Base-by-base conservation (phyloP, 2,888 invertebrate genomes). In the Volucella inanis region DNA sequence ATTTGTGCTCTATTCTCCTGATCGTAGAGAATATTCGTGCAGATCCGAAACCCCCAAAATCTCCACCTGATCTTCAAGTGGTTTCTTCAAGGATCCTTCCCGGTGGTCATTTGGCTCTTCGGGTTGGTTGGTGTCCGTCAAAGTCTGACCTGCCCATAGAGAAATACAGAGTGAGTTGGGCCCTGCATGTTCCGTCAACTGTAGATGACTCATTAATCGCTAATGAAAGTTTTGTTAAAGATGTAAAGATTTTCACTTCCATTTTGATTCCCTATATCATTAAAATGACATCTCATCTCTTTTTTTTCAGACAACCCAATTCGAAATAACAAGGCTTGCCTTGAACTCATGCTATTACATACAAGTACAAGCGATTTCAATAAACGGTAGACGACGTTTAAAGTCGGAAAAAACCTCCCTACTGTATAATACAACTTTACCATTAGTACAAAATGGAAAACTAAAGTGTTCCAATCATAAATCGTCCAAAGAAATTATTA, bases 161-260 rank as follows among this genome's bases (percentile, higher is more conserved):
- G 79, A 93, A 93, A 88, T 96, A 96, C 90, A 95, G 95, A 89
- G 94, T 96, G 4, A 95, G 94, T 89, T 96, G 96, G 95, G 96
- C 96, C 84, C 92, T 94, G 62, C 93, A 95, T 39, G 93, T 96
- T 0, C 93, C 93, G 78, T 95, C 94, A 43, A 88, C 89, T 1
- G 31, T 31, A 45, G 90, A 90, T 75, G 90, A 90, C 55, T 92
- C 92, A 0, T 80, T 92, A n/a, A 89, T 90, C 62, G 88, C 89
- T 8, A 88, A 89, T 47, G 89, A 90, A 50, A 89, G 89, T 12
- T 91, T 89, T 72, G 91, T 92, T 1, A 90, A 89, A 87, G 91
- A 91, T 88, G 92, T 91, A 88, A 88, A 89, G 31, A 31, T 31
- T 31, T 31, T 2, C 31, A 31, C 31, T 31, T 31, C 6, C 6